Percentiles rank a stretch among this genome's conserved stretches.
These are phyloP conservation scores for Lordiphosa mommai DNA, from an alignment of 1,140 invertebrate species.

Conservation along the genomic window DNA sequence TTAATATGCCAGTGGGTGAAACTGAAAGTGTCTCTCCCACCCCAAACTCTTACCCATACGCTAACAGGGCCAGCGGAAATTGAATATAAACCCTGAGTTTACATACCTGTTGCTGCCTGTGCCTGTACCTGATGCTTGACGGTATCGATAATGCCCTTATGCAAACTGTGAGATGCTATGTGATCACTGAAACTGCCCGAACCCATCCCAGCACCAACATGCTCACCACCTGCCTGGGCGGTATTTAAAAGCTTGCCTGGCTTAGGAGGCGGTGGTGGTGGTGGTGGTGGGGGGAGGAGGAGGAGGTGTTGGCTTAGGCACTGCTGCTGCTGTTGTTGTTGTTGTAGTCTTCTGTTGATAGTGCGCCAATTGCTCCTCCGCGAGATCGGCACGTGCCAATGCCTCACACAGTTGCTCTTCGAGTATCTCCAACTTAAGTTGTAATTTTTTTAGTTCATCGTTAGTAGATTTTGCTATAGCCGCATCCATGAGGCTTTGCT, in stretches of 20 bases:
- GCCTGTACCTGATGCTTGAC: conserved; percentile 76
- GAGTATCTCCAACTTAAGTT: conserved; percentile 78
- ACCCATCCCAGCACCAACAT: conserved; percentile 4
- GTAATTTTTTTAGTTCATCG: conserved; percentile 79
- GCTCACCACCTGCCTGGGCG: background rate
- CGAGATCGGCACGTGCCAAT: conserved; percentile 55
- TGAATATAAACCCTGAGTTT: background rate
- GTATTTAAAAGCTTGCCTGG: conserved; percentile 21
- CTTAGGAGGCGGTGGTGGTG: conserved; percentile 48
- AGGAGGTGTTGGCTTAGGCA: no score
- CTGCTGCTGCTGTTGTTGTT: conserved; percentile 13
- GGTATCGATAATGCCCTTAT: conserved; percentile 67
- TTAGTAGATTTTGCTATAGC: conserved; percentile 79
- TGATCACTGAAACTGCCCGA: conserved; percentile 53
- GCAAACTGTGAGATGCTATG: conserved; percentile 57
- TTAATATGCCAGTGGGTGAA: no score
- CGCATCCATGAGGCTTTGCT: conserved; percentile 78
- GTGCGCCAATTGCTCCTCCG: conserved; percentile 62
- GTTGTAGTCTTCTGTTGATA: conserved; percentile 31
- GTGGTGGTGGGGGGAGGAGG: conserved; percentile 32
- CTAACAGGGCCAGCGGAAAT: background rate
- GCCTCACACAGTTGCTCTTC: conserved; percentile 72
- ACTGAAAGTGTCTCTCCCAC: background rate
- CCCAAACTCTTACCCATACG: background rate
- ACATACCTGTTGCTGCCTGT: conserved; percentile 76